These are phyloP conservation scores for Macrosiphum euphorbiae DNA, from an alignment of 2,888 invertebrate species.

Conservation along the genomic window DNA sequence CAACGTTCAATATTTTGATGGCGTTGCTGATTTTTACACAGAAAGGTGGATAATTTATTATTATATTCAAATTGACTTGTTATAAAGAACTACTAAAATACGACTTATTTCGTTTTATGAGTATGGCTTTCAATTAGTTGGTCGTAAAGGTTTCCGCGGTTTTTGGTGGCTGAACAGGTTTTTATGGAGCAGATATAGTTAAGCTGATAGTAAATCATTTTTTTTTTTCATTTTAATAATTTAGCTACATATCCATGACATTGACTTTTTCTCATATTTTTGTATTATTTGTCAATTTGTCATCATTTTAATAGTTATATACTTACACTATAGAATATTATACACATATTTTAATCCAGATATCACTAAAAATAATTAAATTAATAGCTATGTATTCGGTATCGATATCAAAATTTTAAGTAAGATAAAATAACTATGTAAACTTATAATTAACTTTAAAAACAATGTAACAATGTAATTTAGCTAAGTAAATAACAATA, in stretches of 20 bases:
- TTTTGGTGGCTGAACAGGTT: not conserved
- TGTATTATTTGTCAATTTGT: not conserved
- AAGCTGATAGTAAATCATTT: not conserved
- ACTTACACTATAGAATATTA: not conserved
- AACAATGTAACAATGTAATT: too few relatives aligned
- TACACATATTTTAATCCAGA: not conserved
- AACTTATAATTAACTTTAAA: too few relatives aligned
- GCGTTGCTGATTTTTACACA: not conserved
- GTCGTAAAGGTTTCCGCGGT: not conserved
- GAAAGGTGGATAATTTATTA: not conserved
- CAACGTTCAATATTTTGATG: not conserved
- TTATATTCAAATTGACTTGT: slow-evolving; percentile 28
- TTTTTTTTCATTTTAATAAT: not conserved
- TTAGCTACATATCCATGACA: not conserved
- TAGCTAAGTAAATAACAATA: too few relatives aligned
- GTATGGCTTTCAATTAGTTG: not conserved
- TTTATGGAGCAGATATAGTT: not conserved
- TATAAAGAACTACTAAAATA: not conserved
- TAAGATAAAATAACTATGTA: too few relatives aligned
- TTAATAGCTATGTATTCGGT: not conserved
- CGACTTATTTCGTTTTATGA: not conserved
- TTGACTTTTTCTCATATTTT: not conserved
- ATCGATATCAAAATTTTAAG: too few relatives aligned
- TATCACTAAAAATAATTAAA: not conserved
- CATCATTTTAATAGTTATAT: not conserved